Evolutionary conservation across 2,113 vertebrate species (phyloP), one percentile per base, ranked within the genome.

Genomic region (Catharus minimus): DNA sequence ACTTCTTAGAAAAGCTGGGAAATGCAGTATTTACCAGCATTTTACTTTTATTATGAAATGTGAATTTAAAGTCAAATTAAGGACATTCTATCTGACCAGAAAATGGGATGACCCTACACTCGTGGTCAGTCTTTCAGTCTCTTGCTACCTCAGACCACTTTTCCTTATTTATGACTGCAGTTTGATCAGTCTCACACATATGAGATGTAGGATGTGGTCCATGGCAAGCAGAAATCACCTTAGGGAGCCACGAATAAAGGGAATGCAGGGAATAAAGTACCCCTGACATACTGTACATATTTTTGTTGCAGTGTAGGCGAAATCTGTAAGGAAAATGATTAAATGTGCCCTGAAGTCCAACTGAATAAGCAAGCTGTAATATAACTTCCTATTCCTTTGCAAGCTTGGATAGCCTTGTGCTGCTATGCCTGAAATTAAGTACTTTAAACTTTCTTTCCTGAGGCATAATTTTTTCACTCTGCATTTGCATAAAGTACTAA

Each of bases 341-440:
- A 91, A 91, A 88, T 75, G 50, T 95, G 46, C 69, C 77, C 65
- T 57, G 50, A 88, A 90, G 71, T 76, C 26, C 50, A 90, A 65
- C 26, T 17, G 38, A 83, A 21, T 71, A 81, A 86, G 33, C 26
- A 72, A 61, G 9, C 21, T 81, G 33, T 61, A 82, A 53, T 38
- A 41, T 22, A 71, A 71, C 32, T 69, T 75, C 10, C 11, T 46
- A 55, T 79, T 92, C 15, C 9, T 90, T 79, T 90, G 46, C 30
- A 79, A 73, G 66, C 62, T 73, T 74, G 56, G 23, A 57, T 46
- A 76, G 15, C 17, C 30, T 56, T 60, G 24, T 55, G 33, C 17
- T 81, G 76, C 58, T 77, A 9, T 36, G 22, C 32, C n/a, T 90
- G 77, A 83, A 67, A 68, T 67, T 23, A 86, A 89, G 32, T 46